These are phyloP conservation scores for Enteromius viviparus DNA, from an alignment of 2,797 vertebrate genomes.

Conservation along the genomic window DNA sequence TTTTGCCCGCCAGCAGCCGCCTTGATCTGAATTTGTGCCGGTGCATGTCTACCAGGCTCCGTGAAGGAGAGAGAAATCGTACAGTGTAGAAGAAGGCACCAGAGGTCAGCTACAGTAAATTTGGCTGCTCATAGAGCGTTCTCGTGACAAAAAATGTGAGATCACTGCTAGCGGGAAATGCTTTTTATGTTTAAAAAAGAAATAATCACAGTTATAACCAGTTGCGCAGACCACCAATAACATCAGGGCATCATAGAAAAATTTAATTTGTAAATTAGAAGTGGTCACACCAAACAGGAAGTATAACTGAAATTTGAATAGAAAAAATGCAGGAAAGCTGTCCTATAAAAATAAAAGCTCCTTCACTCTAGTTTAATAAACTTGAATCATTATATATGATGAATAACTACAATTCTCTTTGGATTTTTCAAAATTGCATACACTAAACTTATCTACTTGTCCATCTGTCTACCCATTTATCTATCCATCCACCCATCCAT, in stretches of 20 bases:
- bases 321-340: too few species aligned
- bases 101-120: constrained; percentile 43
- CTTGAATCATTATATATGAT: too few species aligned
- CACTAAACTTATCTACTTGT: too few species aligned
- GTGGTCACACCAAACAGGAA: too few species aligned
- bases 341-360: too few species aligned
- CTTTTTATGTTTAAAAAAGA: neutral
- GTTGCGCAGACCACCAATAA: neutral
- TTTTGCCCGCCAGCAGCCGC: constrained; percentile 68
- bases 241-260: too few species aligned
- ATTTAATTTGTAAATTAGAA: too few species aligned
- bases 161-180: neutral
- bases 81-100: neutral
- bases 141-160: neutral
- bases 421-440: too few species aligned
- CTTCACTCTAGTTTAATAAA: too few species aligned
- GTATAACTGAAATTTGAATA: too few species aligned
- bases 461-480: neutral
- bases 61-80: constrained; percentile 71
- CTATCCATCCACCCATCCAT: neutral
- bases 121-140: constrained; percentile 9
- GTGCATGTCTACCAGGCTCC: constrained; percentile 71
- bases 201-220: too few species aligned
- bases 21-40: constrained; percentile 78
- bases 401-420: too few species aligned